Conservation (phyloP, 2,797 vertebrate species). For the Microcaecilia unicolor region DNA sequence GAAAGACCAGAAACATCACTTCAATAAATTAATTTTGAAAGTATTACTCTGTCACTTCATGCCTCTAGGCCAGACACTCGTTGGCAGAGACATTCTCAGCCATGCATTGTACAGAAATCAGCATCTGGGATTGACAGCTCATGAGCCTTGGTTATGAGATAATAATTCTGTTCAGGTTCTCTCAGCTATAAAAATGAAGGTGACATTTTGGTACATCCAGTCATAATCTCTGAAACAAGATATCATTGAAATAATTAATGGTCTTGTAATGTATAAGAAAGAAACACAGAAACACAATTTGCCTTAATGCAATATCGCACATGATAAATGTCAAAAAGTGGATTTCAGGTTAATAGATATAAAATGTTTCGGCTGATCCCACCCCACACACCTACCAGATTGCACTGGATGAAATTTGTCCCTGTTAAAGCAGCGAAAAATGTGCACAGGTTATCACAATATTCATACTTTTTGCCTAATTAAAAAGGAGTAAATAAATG, state of each 20-base stretch:
- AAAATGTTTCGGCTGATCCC: too few relatives aligned
- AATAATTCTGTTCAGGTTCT: slow-evolving; percentile 63
- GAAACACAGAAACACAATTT: too few relatives aligned
- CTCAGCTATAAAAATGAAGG: slow-evolving; percentile 44
- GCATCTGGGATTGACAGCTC: slow-evolving; percentile 75
- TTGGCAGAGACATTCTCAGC: slow-evolving; percentile 53
- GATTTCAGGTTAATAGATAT: too few relatives aligned
- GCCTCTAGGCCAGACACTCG: slow-evolving; percentile 69
- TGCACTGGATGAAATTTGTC: too few relatives aligned
- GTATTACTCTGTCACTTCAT: slow-evolving; percentile 76
- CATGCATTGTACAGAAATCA: slow-evolving; percentile 61
- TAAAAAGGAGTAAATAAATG: too few relatives aligned
- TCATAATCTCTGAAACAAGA: slow-evolving; percentile 20
- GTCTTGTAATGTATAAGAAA: too few relatives aligned
- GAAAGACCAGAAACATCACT: slow-evolving; percentile 67
- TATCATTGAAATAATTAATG: slow-evolving; percentile 1
- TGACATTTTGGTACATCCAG: slow-evolving; percentile 34
- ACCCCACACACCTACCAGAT: too few relatives aligned
- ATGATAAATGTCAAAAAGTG: too few relatives aligned
- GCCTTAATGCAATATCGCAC: too few relatives aligned
- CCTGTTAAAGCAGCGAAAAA: too few relatives aligned
- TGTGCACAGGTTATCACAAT: too few relatives aligned
- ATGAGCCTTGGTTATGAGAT: slow-evolving; percentile 55
- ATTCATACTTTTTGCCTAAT: too few relatives aligned
- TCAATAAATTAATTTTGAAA: slow-evolving; percentile 91